These are phyloP conservation scores for Xerus inauris DNA, from an alignment of 2,113 vertebrate genomes.

Conservation along the genomic window DNA sequence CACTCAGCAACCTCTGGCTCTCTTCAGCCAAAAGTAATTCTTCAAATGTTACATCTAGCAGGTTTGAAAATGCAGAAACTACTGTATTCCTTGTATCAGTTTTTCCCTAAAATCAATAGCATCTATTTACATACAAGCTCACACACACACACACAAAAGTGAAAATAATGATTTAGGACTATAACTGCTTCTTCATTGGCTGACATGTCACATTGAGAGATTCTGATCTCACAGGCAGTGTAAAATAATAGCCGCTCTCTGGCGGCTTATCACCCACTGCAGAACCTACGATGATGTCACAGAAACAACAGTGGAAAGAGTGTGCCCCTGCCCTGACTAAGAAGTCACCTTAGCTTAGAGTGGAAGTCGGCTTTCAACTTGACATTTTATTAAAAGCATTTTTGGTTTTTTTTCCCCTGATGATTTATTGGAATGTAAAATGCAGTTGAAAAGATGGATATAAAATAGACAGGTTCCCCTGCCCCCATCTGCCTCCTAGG, in stretches of 20 bases:
- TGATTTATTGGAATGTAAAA: not conserved
- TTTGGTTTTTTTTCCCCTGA: not conserved
- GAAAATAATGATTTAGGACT: not conserved
- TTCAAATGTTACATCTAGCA: not conserved
- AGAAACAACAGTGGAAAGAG: not conserved
- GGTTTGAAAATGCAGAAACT: not conserved
- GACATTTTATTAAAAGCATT: conserved; percentile 1
- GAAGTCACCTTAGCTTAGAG: not conserved
- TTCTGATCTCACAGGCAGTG: not conserved
- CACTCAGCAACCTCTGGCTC: not conserved
- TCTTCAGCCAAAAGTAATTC: accelerated
- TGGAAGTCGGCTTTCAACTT: not conserved
- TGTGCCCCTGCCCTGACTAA: not conserved
- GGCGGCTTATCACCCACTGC: not conserved
- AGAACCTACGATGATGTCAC: not conserved
- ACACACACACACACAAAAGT: not conserved
- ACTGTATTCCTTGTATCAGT: no score
- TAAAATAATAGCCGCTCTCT: not conserved
- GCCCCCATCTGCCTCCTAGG: not conserved
- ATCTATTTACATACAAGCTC: not conserved
- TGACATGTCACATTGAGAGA: not conserved
- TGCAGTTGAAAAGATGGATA: not conserved
- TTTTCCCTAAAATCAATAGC: not conserved
- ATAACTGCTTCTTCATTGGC: not conserved
- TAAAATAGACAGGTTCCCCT: not conserved